Conservation (phyloP, 2,888 invertebrate species). For the Pharmacophagus antenor region DNA sequence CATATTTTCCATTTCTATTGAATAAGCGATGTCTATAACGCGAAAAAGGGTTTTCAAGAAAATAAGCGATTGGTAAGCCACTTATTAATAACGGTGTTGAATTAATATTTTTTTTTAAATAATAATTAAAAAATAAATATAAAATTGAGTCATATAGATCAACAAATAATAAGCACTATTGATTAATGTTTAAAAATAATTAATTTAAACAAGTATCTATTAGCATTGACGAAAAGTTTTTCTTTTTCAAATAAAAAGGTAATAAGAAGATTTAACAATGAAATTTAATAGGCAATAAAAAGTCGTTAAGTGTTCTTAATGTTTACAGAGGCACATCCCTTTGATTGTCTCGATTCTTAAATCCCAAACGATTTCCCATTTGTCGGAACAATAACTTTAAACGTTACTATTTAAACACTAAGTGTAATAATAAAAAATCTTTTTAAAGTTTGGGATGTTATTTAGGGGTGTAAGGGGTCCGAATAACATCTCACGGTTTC, state of each 20-base stretch:
- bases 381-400: conserved; percentile 21
- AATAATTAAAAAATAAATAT: not conserved
- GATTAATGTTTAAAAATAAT: not conserved
- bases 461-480: not conserved
- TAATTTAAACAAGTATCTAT: too few species aligned
- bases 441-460: not conserved
- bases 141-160: too few species aligned
- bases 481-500: not conserved
- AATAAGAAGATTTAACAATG: conserved; percentile 1
- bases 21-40: not conserved
- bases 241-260: not conserved
- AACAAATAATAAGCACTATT: not conserved
- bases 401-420: conserved; percentile 8
- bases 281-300: conserved; percentile 7
- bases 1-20: not conserved
- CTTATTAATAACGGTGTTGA: not conserved
- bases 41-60: not conserved
- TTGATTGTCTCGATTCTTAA: conserved; percentile 10
- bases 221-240: not conserved
- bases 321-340: conserved; percentile 8
- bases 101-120: not conserved
- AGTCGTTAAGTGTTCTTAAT: conserved; percentile 12
- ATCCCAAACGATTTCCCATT: conserved; percentile 22
- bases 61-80: not conserved
- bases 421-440: conserved; percentile 12